Conservation (phyloP, 1,140 invertebrate species). For the Papilio polytes region DNA sequence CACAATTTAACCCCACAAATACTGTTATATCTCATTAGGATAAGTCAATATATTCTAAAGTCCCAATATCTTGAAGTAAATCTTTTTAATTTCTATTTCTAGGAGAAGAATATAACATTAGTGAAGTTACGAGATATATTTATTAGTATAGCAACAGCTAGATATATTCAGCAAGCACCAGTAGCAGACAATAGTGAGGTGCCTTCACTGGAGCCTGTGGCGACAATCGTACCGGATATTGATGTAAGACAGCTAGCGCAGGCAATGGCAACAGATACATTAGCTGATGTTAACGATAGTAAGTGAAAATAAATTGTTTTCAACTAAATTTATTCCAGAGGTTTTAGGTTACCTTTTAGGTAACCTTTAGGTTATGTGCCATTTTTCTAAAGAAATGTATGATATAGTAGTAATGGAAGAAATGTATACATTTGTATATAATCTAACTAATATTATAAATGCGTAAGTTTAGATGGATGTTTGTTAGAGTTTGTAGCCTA, state of each 20-base stretch:
- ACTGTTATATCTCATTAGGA: too few species aligned
- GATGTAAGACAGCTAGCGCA: conserved; percentile 71
- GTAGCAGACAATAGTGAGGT: conserved; percentile 71
- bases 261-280: conserved; percentile 57
- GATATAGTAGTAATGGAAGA: too few species aligned
- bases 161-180: conserved; percentile 76
- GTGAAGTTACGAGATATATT: conserved; percentile 75
- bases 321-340: too few species aligned
- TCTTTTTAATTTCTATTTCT: conserved; percentile 45
- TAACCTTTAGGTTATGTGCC: too few species aligned
- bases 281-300: conserved; percentile 74
- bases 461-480: too few species aligned
- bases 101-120: conserved; percentile 78
- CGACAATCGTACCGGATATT: conserved; percentile 81
- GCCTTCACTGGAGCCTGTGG: conserved; percentile 71
- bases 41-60: too few species aligned
- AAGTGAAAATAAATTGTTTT: conserved; percentile 44
- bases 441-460: too few species aligned
- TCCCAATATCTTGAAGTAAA: not conserved
- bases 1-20: too few species aligned
- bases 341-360: too few species aligned
- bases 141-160: conserved; percentile 75
- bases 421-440: too few species aligned
- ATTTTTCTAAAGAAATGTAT: too few species aligned
- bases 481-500: too few species aligned